Conservation (phyloP, 1,140 invertebrate genomes). For the Eumaeus atala region DNA sequence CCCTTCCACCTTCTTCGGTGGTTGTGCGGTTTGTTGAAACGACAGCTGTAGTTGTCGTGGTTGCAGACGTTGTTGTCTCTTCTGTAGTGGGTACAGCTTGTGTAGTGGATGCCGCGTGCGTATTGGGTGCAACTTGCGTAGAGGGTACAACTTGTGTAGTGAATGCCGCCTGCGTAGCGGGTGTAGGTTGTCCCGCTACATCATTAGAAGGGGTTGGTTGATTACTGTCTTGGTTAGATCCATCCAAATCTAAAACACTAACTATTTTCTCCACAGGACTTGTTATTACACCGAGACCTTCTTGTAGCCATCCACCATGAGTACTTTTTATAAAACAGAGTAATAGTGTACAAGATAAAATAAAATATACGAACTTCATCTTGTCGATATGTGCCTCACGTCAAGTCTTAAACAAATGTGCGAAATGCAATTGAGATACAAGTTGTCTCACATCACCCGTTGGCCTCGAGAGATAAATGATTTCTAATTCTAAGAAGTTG, state of each 20-base stretch:
- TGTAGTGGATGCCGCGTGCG: not conserved
- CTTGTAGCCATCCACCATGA: not conserved
- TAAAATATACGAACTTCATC: not conserved
- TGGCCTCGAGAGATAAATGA: not conserved
- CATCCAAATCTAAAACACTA: not conserved
- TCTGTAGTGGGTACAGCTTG: not conserved
- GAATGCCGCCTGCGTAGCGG: too few relatives aligned
- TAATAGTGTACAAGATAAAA: not conserved
- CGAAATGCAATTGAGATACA: not conserved
- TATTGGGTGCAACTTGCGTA: too few relatives aligned
- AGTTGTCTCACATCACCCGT: conserved; percentile 1
- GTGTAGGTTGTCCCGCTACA: not conserved
- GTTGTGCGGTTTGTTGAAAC: conserved; percentile 9
- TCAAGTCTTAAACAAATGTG: not conserved
- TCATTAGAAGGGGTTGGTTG: not conserved
- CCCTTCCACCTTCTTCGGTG: conserved; percentile 31
- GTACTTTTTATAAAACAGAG: not conserved
- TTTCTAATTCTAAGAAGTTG: too few relatives aligned
- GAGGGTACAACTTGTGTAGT: too few relatives aligned
- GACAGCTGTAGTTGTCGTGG: not conserved
- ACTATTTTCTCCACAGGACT: not conserved
- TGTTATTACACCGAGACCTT: not conserved
- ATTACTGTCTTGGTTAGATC: not conserved
- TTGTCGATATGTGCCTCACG: not conserved
- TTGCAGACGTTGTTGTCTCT: not conserved